Evolutionary conservation across 2,113 vertebrate genomes (phyloP), one percentile per base, ranked within the genome.

Genomic region (Anguilla rostrata): DNA sequence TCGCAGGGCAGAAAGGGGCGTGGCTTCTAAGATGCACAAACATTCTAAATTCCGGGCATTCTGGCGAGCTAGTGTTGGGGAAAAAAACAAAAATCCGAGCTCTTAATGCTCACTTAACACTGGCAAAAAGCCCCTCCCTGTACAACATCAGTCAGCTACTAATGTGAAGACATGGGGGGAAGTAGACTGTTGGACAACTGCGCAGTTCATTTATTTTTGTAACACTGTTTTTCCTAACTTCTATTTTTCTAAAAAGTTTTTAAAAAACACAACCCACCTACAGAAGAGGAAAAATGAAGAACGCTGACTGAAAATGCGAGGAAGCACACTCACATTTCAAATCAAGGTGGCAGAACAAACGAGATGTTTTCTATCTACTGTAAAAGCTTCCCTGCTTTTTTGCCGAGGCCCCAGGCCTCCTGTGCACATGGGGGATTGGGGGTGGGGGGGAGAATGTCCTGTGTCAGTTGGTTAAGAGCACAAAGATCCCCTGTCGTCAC

Each of bases 221-320:
- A 95, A 93, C 11, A 22, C 91, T 85, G 88, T 91, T 92, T 66
- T 90, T 91, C 92, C 92, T 94, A 90, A 93, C 93, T 92, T 94
- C 86, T 95, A 95, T 95, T 95, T 95, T 95, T 95, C 92, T 95
- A 94, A 92, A 92, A 66, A 2, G 39, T 87, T 80, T 60, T 56
- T 56, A 56, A 46, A 41, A 86, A 26, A 34, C 12, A 75, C n/a
- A 75, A 66, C 78, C 26, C 20, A 81, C 56, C 63, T 86, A 88
- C 79, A 56, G 82, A 90, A 14, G 66, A 22, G 9, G 11, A 53
- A 5, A 53, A 53, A 14, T 0, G 49, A 81, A 78, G 43, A 57
- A 22, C 80, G n/a, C 7, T 49, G 9, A 80, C 41, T 6, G 43
- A 75, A 20, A n/a, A 84, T 20, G 41, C 41, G 18, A n/a, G 39